Evolutionary conservation across 1,140 invertebrate species (phyloP).

Genomic region (Drosophila bocqueti): DNA sequence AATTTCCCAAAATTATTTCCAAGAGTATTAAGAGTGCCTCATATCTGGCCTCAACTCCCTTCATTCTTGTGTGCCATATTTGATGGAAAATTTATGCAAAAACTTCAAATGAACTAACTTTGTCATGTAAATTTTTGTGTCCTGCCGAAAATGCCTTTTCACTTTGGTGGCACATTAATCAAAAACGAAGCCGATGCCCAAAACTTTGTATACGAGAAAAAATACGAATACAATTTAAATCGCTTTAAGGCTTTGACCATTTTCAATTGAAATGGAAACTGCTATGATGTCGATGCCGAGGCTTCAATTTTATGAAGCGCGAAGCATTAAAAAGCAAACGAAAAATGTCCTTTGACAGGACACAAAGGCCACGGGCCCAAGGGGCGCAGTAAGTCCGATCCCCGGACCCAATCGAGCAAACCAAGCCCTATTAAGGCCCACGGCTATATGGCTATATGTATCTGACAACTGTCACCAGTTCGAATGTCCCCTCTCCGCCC

Average conservation of each 20-base stretch:
- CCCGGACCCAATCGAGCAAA: slow-evolving; percentile 40
- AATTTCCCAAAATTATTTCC: neutral
- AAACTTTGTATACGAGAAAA: neutral
- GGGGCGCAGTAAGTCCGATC: slow-evolving; percentile 16
- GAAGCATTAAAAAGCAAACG: slow-evolving; percentile 75
- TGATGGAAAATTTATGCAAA: slow-evolving; percentile 50
- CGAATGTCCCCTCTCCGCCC: slow-evolving; percentile 11
- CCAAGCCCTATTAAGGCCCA: slow-evolving; percentile 62
- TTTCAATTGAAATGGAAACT: slow-evolving; percentile 43
- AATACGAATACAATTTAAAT: slow-evolving; percentile 14
- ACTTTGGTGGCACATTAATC: slow-evolving; percentile 53
- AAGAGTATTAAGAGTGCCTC: slow-evolving; percentile 1
- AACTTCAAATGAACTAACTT: slow-evolving; percentile 65
- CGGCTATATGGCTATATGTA: slow-evolving; percentile 51
- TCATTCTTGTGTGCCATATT: slow-evolving; percentile 38
- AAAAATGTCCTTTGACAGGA: slow-evolving; percentile 69
- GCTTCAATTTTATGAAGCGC: slow-evolving; percentile 74
- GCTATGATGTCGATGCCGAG: slow-evolving; percentile 27
- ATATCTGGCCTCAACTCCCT: neutral
- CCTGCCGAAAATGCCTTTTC: slow-evolving; percentile 15
- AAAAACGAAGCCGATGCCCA: slow-evolving; percentile 32
- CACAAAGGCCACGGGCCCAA: slow-evolving; percentile 46
- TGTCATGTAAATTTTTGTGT: slow-evolving; percentile 64
- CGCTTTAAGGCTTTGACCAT: slow-evolving; percentile 56
- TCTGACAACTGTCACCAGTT: slow-evolving; percentile 56